Evolutionary conservation across 2,888 invertebrate species (phyloP), one percentile per base, ranked within the genome.

Genomic region (Calameuta filiformis): DNA sequence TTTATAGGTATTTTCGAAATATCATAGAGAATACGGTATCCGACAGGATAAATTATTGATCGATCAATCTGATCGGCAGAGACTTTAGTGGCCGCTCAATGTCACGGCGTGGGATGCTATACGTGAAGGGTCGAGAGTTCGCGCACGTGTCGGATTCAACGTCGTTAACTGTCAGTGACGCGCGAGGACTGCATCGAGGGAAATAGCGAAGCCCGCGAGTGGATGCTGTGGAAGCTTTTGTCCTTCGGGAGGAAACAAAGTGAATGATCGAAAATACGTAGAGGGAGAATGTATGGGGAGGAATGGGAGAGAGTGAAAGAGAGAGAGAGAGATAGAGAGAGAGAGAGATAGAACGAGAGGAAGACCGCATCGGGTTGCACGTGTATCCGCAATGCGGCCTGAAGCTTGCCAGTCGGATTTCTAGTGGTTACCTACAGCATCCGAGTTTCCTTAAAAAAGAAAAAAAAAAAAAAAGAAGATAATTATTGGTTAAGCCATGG

Each of bases 361-460:
- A 69, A 69, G 30, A 31, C 33, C 33, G 30, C 69, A 69, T 30
- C 69, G 80, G 75, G 73, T 15, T 80, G 85, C 83, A 88, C 86
- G 88, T 87, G 87, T 84, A 85, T 86, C 88, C 81, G 88, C 88
- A 88, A 86, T 88, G 88, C 88, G 86, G 88, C 82, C 86, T 78
- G 77, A n/a, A 80, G 80, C 80, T 83, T 80, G 84, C 82, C 83
- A 85, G 83, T 75, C 69, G 74, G 77, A 40, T 40, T 40, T 40
- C 56, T 56, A 56, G 56, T 56, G 56, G 23, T 15, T 56, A 56
- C 56, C 56, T 56, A 23, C 56, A 23, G 56, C 56, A 56, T 56
- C 56, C 6, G 56, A 56, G 56, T 56, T 56, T 56, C 23, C 56
- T 56, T 23, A 15, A 37, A 37, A 37, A 12, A 35, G 0, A 0